Evolutionary conservation across 2,797 vertebrate species (phyloP).

Genomic region (Chrysocyon brachyurus): DNA sequence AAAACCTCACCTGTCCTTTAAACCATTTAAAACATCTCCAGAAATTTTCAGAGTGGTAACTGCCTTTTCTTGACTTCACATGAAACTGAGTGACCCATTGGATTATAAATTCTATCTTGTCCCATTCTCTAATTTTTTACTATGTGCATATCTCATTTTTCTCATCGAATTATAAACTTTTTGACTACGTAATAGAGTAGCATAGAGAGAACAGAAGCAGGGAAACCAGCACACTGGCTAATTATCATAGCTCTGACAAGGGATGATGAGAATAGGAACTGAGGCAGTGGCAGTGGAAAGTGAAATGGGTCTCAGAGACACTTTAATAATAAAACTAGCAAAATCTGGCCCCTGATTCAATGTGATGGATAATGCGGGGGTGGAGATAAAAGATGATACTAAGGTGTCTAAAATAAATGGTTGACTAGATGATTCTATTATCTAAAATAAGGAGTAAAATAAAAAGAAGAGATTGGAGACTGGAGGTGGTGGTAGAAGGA

Average conservation of each 20-base stretch:
- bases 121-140: not conserved
- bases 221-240: not conserved
- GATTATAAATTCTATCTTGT: not conserved
- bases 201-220: not conserved
- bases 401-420: not conserved
- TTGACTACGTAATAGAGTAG: not conserved
- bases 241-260: not conserved
- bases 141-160: not conserved
- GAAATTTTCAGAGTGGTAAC: not conserved
- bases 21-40: not conserved
- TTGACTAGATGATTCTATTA: not conserved
- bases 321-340: not conserved
- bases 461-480: not conserved
- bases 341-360: not conserved
- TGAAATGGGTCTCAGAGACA: not conserved
- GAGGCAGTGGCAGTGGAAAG: not conserved
- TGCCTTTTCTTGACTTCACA: not conserved
- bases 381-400: not conserved
- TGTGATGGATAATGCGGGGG: not conserved
- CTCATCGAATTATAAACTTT: not conserved
- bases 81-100: not conserved
- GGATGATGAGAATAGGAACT: not conserved
- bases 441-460: not conserved
- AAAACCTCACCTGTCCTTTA: not conserved
- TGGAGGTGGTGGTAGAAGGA: too few relatives aligned